Conservation (phyloP, 2,797 vertebrate genomes). For the Schizothorax lantsangensis region DNA sequence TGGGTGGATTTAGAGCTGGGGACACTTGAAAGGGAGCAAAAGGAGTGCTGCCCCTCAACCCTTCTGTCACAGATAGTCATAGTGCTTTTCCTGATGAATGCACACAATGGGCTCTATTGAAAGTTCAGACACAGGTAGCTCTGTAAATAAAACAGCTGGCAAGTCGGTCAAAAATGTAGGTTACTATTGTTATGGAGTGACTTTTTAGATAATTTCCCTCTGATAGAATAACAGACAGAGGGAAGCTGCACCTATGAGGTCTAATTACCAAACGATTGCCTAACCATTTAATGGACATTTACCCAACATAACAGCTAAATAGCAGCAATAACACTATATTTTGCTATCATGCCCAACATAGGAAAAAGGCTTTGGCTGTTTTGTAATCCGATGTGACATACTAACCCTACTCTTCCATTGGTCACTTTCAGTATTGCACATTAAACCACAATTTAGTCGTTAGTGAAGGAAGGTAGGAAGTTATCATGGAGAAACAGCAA, state of each 20-base stretch:
- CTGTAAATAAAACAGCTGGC: conserved; percentile 1
- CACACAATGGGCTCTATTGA: conserved; percentile 39
- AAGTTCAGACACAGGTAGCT: background rate
- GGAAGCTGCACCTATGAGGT: background rate
- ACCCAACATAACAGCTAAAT: background rate
- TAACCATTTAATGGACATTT: background rate
- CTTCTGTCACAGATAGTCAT: conserved; percentile 62
- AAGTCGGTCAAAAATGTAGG: background rate
- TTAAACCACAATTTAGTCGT: conserved; percentile 76
- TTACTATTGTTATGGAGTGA: background rate
- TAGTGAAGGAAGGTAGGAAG: conserved; percentile 75
- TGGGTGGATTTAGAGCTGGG: conserved; percentile 72
- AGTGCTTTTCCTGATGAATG: conserved; percentile 45
- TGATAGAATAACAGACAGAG: background rate
- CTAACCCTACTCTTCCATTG: background rate
- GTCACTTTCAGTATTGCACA: conserved; percentile 57
- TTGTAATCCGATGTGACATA: conserved; percentile 9
- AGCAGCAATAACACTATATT: background rate
- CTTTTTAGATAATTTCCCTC: background rate
- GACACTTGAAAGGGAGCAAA: conserved; percentile 67
- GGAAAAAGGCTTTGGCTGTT: background rate
- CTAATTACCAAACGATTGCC: background rate
- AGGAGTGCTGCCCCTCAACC: conserved; percentile 60
- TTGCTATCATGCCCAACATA: background rate
- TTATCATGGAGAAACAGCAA: conserved; percentile 73